Evolutionary conservation across 2,888 invertebrate species (phyloP), one percentile per base, ranked within the genome.

Genomic region (Drosophila dives): DNA sequence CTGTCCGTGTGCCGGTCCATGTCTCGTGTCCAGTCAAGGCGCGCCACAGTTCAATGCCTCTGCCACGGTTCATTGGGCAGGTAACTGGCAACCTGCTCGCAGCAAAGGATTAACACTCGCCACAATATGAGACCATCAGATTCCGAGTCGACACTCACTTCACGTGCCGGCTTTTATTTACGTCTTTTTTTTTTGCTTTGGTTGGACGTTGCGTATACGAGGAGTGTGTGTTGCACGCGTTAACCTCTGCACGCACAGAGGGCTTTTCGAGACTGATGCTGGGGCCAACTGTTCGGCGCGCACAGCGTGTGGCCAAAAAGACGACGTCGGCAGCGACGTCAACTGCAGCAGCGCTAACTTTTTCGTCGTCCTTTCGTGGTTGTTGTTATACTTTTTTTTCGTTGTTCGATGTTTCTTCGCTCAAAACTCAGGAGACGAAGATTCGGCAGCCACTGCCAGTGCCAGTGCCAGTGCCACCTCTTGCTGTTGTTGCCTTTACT

Each of bases 171-270:
- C 40, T 32, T 40, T 42, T 23, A 36, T 79, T 79, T 76, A 80
- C 80, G 73, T 82, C 75, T 72, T 79, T 75, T 75, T 75, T 42
- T 48, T 53, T 10, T 2, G 6, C 23, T 1, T 26, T 63, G 66
- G 59, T 42, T 59, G 10, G 51, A 77, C 76, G 75, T 81, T 89
- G 76, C 83, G 86, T 86, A 81, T 70, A 83, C 83, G 90, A 79
- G 78, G 29, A 29, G 79, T 81, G 81, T 75, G 72, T 71, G 77
- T 20, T 56, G 67, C 79, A 85, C 89, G 84, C 77, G 86, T 75
- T 80, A 77, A 76, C 84, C 83, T 85, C 89, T 90, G 86, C 75
- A 85, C 80, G 86, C 89, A 90, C 91, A 90, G 87, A 83, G 86
- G 89, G 80, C 80, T 81, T 72, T 81, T 81, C 76, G 77, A 90